Evolutionary conservation across 2,888 invertebrate genomes (phyloP).

Genomic region (Mythimna pallens): DNA sequence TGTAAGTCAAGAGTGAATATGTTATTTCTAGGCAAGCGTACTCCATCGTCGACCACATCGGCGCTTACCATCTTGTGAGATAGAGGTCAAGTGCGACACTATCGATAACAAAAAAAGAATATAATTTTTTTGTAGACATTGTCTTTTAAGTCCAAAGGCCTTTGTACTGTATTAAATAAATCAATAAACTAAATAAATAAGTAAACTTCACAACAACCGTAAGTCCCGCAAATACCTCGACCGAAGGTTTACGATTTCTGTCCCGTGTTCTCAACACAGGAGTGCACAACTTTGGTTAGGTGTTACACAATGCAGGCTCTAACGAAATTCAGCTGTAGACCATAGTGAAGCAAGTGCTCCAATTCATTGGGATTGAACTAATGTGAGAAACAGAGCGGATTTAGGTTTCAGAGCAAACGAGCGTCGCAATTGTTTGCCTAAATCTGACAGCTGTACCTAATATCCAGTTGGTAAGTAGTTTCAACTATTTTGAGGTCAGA

Average conservation of each 20-base stretch:
- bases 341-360: slow-evolving; percentile 74
- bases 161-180: no score
- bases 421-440: slow-evolving; percentile 81
- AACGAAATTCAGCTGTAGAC: slow-evolving; percentile 68
- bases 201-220: slow-evolving; percentile 11
- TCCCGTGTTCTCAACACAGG: slow-evolving; percentile 28
- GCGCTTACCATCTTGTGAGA: no score
- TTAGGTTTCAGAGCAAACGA: slow-evolving; percentile 74
- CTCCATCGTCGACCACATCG: no score
- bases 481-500: slow-evolving; percentile 40
- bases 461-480: slow-evolving; percentile 71
- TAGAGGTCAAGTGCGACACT: no score
- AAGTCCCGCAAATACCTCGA: slow-evolving; percentile 32
- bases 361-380: slow-evolving; percentile 84
- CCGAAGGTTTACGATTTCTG: slow-evolving; percentile 53
- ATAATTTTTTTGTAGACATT: no score
- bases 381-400: slow-evolving; percentile 83
- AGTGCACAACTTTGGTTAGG: slow-evolving; percentile 58
- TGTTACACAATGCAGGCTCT: slow-evolving; percentile 58
- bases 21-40: no score
- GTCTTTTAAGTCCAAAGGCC: no score
- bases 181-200: no score
- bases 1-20: no score
- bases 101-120: no score
- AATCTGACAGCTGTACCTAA: slow-evolving; percentile 84